Base-by-base conservation (phyloP, 30 jellyfish, hydroid and myxozoan species). In the Chironex yamaguchii region DNA sequence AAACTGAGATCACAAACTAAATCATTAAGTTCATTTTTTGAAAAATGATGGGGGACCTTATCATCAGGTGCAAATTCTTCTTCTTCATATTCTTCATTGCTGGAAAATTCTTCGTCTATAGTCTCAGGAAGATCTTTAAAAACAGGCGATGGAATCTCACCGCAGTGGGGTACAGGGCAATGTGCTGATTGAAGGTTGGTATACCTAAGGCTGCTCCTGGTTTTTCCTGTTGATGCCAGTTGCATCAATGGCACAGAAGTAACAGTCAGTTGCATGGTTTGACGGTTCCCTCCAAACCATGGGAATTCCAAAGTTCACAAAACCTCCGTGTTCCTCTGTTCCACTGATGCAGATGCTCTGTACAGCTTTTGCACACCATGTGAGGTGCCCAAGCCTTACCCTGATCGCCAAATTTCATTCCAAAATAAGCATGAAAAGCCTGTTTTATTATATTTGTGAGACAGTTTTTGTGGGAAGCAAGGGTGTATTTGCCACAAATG, bases 221-320 rank as follows among this genome's bases (percentile, higher is more conserved):
- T n/a, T 62, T 21, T 62, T 62, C 25, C 25, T 62, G 33, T 62
- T n/a, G 20, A 62, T 21, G 20, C 74, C 74, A 62, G 74, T 22
- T 6, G 28, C 74, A 62, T 49, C 25, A 13, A 62, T 62, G 50
- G 28, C 20, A 21, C 28, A 62, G 25, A 62, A 21, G 74, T 62
- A 62, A 62, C 28, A 62, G 25, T 62, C 28, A 62, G 20, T 49
- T 17, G 25, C 74, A 62, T 62, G 74, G 25, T 62, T 62, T n/a
- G n/a, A n/a, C n/a, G 74, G 74, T 21, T 62, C 74, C 74, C 74
- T 62, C 74, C 34, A 62, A 62, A 62, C 74, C 33, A 62, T 6
- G 25, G 33, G 33, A 17, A 62, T 6, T 62, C 50, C 74, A 62
- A 9, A 62, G 20, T 49, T 62, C 74, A 29, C 14, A 29, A 62